Percentiles rank a stretch among this genome's conserved stretches.
These are phyloP conservation scores for Ciconia nigra DNA, from an alignment of 2,797 vertebrate genomes.

Conservation along the genomic window DNA sequence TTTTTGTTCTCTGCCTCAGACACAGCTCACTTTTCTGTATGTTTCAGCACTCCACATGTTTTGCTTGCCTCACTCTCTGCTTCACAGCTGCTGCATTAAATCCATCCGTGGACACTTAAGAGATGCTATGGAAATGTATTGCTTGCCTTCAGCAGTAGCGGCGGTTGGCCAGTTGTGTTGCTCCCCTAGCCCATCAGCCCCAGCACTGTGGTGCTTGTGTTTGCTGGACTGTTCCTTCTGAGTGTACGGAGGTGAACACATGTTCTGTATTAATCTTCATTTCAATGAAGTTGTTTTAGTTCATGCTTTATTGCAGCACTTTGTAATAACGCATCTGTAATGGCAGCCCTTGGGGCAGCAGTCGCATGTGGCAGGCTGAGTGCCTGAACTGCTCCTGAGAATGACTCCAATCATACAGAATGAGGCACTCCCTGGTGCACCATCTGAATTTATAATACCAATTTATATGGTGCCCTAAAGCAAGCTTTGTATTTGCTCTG, in stretches of 20 bases:
- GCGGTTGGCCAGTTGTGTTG: not conserved
- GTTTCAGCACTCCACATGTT: not conserved
- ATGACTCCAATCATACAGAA: slow-evolving; percentile 78
- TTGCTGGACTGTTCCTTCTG: slow-evolving; percentile 47
- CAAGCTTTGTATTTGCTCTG: slow-evolving; percentile 77
- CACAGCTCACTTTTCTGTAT: not conserved
- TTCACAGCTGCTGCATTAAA: slow-evolving; percentile 52
- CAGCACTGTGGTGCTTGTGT: slow-evolving; percentile 3
- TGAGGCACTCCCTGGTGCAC: slow-evolving; percentile 79
- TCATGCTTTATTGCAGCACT: slow-evolving; percentile 78
- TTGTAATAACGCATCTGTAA: slow-evolving; percentile 82
- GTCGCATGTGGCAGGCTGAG: slow-evolving; percentile 78
- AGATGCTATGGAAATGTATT: slow-evolving; percentile 42
- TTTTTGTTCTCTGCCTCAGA: not conserved
- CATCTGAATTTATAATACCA: slow-evolving; percentile 83
- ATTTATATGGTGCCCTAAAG: slow-evolving; percentile 79
- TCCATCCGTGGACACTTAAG: slow-evolving; percentile 1
- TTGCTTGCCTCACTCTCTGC: slow-evolving; percentile 15
- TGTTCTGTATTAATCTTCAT: slow-evolving; percentile 81
- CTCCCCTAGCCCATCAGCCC: slow-evolving; percentile 2
- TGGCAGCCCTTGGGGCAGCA: slow-evolving; percentile 77
- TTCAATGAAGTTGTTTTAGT: slow-evolving; percentile 82
- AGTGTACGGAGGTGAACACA: slow-evolving; percentile 68
- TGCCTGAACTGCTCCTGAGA: slow-evolving; percentile 77
- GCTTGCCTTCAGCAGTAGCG: slow-evolving; percentile 23